phyloP scores from a whole-genome alignment of 2,797 vertebrate genomes.

The Myripristis jacobus region DNA sequence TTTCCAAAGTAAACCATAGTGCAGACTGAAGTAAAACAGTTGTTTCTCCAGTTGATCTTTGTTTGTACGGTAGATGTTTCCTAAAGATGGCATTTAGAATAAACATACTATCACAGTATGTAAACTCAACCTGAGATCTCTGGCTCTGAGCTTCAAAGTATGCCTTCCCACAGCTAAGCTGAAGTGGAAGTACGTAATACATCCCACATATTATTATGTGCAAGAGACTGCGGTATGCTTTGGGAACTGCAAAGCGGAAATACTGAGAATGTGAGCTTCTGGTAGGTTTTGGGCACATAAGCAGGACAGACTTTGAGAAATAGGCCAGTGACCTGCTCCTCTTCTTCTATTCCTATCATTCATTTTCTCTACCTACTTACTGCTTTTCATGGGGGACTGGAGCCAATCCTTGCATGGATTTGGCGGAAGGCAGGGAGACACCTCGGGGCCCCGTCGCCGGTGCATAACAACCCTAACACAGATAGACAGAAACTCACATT shows the following conservation, averaged over 20 bases:
- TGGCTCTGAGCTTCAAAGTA: slow-evolving; percentile 38
- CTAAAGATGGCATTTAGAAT: slow-evolving; percentile 49
- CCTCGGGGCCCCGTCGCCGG: neutral
- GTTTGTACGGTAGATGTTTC: slow-evolving; percentile 41
- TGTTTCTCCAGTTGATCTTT: slow-evolving; percentile 28
- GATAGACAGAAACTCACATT: too few relatives aligned
- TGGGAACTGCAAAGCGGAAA: slow-evolving; percentile 34
- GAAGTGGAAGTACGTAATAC: slow-evolving; percentile 48
- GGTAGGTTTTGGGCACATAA: slow-evolving; percentile 31
- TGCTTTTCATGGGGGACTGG: neutral
- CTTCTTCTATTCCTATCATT: slow-evolving; percentile 1
- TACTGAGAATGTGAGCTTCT: slow-evolving; percentile 6
- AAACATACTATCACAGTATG: slow-evolving; percentile 39
- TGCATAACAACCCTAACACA: too few relatives aligned
- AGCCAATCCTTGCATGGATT: neutral
- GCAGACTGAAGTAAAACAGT: slow-evolving; percentile 6
- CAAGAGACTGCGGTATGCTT: slow-evolving; percentile 39
- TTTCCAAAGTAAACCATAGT: neutral
- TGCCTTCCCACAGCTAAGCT: slow-evolving; percentile 22
- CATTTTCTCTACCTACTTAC: slow-evolving; percentile 15
- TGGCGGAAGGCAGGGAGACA: neutral
- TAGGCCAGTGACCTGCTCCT: slow-evolving; percentile 14
- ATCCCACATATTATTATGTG: slow-evolving; percentile 52
- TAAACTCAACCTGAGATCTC: slow-evolving; percentile 45
- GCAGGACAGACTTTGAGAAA: slow-evolving; percentile 3